These are phyloP conservation scores for Tyrophagus putrescentiae DNA, from an alignment of 1,140 invertebrate genomes.

Conservation along the genomic window DNA sequence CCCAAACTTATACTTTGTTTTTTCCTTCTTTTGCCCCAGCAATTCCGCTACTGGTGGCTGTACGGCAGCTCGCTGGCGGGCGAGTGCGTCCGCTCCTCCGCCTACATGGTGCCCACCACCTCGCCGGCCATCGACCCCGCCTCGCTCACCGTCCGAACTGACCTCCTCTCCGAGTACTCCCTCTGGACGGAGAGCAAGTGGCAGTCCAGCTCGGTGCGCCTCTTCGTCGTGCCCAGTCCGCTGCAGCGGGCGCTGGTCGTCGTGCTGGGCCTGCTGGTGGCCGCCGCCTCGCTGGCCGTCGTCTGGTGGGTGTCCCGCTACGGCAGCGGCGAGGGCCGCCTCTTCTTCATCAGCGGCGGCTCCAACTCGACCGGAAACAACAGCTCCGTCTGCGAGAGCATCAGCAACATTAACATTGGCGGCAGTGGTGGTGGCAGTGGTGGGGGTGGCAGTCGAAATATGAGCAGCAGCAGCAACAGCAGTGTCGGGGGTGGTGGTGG, in stretches of 20 bases:
- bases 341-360: no score
- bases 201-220: slow-evolving; percentile 51
- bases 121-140: slow-evolving; percentile 57
- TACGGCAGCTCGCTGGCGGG: slow-evolving; percentile 39
- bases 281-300: slow-evolving; percentile 47
- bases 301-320: slow-evolving; percentile 59
- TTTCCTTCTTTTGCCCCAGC: slow-evolving; percentile 5
- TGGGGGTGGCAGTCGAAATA: no score
- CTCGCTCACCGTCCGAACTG: slow-evolving; percentile 30
- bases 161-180: slow-evolving; percentile 58
- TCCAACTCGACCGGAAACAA: no score
- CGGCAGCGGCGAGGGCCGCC: no score
- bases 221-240: slow-evolving; percentile 59
- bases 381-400: no score
- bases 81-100: slow-evolving; percentile 56
- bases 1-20: background rate
- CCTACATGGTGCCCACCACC: slow-evolving; percentile 52
- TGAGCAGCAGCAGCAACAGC: no score
- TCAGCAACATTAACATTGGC: no score
- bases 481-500: no score
- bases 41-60: slow-evolving; percentile 39
- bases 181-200: slow-evolving; percentile 85
- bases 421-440: no score
- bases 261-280: slow-evolving; percentile 44
- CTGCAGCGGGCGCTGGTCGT: slow-evolving; percentile 50